phyloP scores from a whole-genome alignment of 2,113 vertebrate genomes.

The Empidonax traillii region DNA sequence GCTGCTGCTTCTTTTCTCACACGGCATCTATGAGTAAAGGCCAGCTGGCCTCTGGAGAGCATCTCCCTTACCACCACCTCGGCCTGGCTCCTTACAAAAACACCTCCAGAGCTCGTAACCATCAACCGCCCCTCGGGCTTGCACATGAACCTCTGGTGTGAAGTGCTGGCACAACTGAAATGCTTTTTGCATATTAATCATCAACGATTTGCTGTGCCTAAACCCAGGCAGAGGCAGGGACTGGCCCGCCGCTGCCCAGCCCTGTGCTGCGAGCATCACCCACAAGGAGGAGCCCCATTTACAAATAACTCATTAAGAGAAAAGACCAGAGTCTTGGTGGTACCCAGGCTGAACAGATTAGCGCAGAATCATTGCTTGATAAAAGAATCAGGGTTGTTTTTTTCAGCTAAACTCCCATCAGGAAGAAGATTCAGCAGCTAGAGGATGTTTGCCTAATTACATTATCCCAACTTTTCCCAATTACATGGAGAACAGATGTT shows the following conservation, averaged over 20 bases:
- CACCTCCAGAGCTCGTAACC: background rate
- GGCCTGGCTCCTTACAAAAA: background rate
- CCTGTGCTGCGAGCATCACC: background rate
- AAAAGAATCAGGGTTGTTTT: background rate
- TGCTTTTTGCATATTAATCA: background rate
- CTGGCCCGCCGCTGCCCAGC: background rate
- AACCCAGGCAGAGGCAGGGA: background rate
- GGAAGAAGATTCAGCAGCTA: constrained; percentile 6
- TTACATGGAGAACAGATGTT: constrained; percentile 50
- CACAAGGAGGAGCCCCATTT: constrained; percentile 47
- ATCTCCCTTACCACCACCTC: fast-evolving
- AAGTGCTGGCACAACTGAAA: background rate
- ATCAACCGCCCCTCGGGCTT: background rate
- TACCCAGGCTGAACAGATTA: background rate
- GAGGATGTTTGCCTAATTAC: constrained; percentile 25
- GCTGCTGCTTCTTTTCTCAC: background rate
- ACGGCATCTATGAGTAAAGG: background rate
- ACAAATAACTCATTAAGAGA: background rate
- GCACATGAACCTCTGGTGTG: background rate
- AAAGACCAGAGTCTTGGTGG: fast-evolving
- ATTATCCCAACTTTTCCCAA: constrained; percentile 40
- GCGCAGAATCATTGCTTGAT: background rate
- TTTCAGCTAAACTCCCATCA: background rate
- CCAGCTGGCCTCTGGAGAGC: background rate
- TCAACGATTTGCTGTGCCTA: background rate